A percentile compares a stretch with the other conserved stretches of the same genome.
These are phyloP conservation scores for Microplitis mediator DNA, from an alignment of 1,140 invertebrate genomes.

Conservation along the genomic window DNA sequence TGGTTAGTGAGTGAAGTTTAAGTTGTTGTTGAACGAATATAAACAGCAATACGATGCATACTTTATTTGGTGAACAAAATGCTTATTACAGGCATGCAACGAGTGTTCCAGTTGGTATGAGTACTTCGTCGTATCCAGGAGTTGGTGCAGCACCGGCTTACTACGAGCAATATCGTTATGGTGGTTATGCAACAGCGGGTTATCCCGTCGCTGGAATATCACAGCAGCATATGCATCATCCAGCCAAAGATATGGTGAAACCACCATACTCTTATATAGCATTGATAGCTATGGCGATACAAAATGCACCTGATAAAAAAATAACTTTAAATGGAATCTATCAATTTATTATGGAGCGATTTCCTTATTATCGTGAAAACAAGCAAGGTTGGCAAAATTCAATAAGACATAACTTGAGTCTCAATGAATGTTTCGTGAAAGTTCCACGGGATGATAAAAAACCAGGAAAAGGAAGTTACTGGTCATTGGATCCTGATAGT, in stretches of 20 bases:
- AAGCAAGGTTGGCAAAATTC: conserved; percentile 96
- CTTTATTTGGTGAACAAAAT: conserved; percentile 85
- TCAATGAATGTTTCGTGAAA: conserved; percentile 99
- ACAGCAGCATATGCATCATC: conserved; percentile 72
- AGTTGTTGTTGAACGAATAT: background rate
- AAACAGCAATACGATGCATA: conserved; percentile 73
- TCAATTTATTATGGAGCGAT: conserved; percentile 97
- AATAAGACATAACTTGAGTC: conserved; percentile 93
- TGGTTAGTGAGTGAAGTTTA: background rate
- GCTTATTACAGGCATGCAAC: conserved; percentile 68
- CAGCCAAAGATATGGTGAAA: conserved; percentile 87
- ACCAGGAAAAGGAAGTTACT: conserved; percentile 95
- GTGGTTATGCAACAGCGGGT: conserved; percentile 60
- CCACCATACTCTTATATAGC: conserved; percentile 99
- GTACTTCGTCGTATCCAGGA: conserved; percentile 50
- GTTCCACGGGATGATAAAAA: conserved; percentile 91
- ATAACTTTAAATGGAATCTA: conserved; percentile 98
- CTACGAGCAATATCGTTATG: conserved; percentile 63
- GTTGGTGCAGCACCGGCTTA: conserved; percentile 54
- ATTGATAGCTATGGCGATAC: conserved; percentile 97
- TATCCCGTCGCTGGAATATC: conserved; percentile 62
- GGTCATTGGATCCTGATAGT: conserved; percentile 95
- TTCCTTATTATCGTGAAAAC: conserved; percentile 97
- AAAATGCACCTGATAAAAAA: conserved; percentile 89
- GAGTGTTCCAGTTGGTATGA: conserved; percentile 56